Percentiles rank a stretch among this genome's conserved stretches.
Evolutionary conservation across 2,888 invertebrate genomes (phyloP).

Genomic region (Bellardia pandia): DNA sequence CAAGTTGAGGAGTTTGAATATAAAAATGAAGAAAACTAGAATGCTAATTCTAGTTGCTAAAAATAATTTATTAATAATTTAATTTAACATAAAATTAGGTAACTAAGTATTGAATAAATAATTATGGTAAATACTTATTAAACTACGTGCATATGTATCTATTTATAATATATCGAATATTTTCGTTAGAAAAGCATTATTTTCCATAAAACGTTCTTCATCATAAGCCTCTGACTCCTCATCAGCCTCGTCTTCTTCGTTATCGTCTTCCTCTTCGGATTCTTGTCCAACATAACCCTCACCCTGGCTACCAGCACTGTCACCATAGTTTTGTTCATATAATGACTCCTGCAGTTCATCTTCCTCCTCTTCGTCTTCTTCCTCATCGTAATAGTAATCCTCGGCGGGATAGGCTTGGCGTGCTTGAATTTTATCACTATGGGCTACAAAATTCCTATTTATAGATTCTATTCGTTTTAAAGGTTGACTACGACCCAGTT

Average conservation of each 20-base stretch:
- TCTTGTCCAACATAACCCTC: conserved; percentile 7
- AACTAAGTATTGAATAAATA: conserved; percentile 46
- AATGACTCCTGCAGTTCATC: conserved; percentile 46
- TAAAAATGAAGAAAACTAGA: background rate
- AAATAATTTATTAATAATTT: conserved; percentile 46
- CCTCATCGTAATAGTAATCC: conserved; percentile 61
- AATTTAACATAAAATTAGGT: conserved; percentile 44
- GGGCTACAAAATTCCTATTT: background rate
- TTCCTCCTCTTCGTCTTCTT: conserved; percentile 53
- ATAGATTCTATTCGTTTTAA: background rate
- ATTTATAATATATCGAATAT: conserved; percentile 53
- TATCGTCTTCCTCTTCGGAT: conserved; percentile 53
- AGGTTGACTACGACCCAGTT: background rate
- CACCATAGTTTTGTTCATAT: conserved; percentile 16
- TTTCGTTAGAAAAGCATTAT: conserved; percentile 42
- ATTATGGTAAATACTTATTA: conserved; percentile 20
- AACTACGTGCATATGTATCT: no score
- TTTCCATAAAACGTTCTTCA: conserved; percentile 59
- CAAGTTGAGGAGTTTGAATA: conserved; percentile 35
- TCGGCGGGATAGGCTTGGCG: conserved; percentile 48
- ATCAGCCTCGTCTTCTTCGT: conserved; percentile 52
- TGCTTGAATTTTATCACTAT: background rate
- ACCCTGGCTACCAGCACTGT: background rate
- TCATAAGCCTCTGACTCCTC: conserved; percentile 30
- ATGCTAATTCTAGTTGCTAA: background rate